Evolutionary conservation across 2,888 invertebrate genomes (phyloP).

Genomic region (Taenaris catops): DNA sequence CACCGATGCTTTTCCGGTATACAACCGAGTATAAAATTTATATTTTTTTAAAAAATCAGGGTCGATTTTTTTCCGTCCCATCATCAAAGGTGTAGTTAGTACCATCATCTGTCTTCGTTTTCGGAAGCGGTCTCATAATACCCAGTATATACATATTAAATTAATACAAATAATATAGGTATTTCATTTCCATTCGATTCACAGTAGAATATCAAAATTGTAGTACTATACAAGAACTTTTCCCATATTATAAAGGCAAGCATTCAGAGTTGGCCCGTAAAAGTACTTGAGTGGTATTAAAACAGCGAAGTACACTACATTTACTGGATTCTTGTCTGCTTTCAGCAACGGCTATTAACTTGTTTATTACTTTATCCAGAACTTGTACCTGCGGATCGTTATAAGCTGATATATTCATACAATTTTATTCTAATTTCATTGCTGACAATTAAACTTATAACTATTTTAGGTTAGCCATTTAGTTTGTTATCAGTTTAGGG

Average conservation of each 20-base stretch:
- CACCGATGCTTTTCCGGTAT: too few species aligned
- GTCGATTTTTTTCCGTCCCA: too few species aligned
- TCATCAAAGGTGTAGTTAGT: too few species aligned
- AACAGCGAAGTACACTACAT: conserved; percentile 18
- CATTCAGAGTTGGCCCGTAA: conserved; percentile 14
- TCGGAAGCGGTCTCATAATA: too few species aligned
- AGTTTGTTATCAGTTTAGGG: background rate
- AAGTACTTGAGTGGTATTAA: conserved; percentile 17
- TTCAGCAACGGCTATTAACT: conserved; percentile 17
- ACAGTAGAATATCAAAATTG: conserved; percentile 4
- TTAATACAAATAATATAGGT: too few species aligned
- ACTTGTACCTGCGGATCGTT: conserved; percentile 13
- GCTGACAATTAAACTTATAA: too few species aligned
- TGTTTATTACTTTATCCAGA: conserved; percentile 18
- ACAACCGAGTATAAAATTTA: too few species aligned
- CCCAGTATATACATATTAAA: too few species aligned
- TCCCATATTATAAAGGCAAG: conserved; percentile 8
- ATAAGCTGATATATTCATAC: conserved; percentile 2
- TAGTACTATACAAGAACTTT: conserved; percentile 9
- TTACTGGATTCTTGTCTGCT: conserved; percentile 19
- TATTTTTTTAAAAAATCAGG: too few species aligned
- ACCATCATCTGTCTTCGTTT: too few species aligned
- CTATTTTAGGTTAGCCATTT: too few species aligned
- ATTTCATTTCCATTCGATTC: too few species aligned
- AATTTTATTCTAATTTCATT: conserved; percentile 9